phyloP scores from a whole-genome alignment of 2,113 vertebrate genomes.

The Centropus bengalensis region DNA sequence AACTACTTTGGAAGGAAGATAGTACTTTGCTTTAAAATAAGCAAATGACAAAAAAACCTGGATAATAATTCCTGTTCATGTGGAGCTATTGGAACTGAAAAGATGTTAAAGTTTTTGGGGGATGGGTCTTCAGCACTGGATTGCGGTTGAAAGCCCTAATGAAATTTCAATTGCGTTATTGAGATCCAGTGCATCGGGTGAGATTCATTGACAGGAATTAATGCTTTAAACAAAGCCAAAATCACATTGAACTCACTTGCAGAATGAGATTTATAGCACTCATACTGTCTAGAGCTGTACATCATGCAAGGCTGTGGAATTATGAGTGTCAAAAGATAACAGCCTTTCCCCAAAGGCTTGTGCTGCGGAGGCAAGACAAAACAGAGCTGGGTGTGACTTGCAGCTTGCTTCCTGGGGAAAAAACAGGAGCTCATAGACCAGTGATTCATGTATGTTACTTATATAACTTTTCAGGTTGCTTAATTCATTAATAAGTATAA shows the following conservation, averaged over 20 bases:
- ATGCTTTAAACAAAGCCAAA: neutral
- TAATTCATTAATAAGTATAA: conserved; percentile 30
- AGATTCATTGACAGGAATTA: neutral
- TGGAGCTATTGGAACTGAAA: neutral
- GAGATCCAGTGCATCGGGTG: neutral
- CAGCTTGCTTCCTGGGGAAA: neutral
- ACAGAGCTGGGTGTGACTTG: conserved; percentile 15
- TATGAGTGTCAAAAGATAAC: neutral
- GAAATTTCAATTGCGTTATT: neutral
- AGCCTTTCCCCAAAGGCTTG: neutral
- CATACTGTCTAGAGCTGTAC: neutral
- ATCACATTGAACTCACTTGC: neutral
- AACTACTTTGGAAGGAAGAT: neutral
- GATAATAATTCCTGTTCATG: neutral
- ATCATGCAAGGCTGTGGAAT: rapidly evolving
- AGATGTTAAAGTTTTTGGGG: neutral
- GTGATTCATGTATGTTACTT: neutral
- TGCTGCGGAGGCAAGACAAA: neutral
- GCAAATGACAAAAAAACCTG: neutral
- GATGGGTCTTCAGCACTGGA: neutral
- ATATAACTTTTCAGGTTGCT: neutral
- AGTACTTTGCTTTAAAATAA: neutral
- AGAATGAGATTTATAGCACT: neutral
- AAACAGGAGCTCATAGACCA: neutral
- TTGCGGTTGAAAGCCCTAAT: neutral